These are phyloP conservation scores for Agrilus cyanescens DNA, from an alignment of 2,888 invertebrate species.

Conservation along the genomic window DNA sequence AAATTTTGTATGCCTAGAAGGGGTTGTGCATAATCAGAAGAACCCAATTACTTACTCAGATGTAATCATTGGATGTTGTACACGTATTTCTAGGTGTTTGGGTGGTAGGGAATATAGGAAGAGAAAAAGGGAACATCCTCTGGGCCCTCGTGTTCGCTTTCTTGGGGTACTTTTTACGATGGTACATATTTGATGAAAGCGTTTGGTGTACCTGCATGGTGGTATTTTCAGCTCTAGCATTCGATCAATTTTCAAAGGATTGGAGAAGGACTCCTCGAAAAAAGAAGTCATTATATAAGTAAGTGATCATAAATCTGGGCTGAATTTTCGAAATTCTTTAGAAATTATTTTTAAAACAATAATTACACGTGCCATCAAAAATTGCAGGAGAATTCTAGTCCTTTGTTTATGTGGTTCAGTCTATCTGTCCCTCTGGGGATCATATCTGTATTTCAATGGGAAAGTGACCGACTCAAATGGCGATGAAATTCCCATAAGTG, in stretches of 20 bases:
- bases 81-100: constrained; percentile 58
- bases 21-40: no score
- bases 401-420: constrained; percentile 51
- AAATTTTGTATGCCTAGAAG: no score
- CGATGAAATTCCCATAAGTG: constrained; percentile 76
- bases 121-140: constrained; percentile 62
- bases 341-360: constrained; percentile 2
- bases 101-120: constrained; percentile 83
- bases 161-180: constrained; percentile 51
- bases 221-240: constrained; percentile 52
- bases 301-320: background rate
- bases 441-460: constrained; percentile 80
- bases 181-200: constrained; percentile 62
- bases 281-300: constrained; percentile 24
- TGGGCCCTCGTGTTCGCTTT: constrained; percentile 59
- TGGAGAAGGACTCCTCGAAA: constrained; percentile 60
- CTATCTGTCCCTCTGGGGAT: constrained; percentile 63
- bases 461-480: constrained; percentile 65
- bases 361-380: background rate
- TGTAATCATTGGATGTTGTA: background rate
- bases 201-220: constrained; percentile 58
- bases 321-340: no score
- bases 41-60: no score
- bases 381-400: constrained; percentile 44
- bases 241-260: constrained; percentile 64